Percentiles rank a stretch among this genome's conserved stretches.
Conservation (phyloP, 2,797 vertebrate species). For the Liasis olivaceus region DNA sequence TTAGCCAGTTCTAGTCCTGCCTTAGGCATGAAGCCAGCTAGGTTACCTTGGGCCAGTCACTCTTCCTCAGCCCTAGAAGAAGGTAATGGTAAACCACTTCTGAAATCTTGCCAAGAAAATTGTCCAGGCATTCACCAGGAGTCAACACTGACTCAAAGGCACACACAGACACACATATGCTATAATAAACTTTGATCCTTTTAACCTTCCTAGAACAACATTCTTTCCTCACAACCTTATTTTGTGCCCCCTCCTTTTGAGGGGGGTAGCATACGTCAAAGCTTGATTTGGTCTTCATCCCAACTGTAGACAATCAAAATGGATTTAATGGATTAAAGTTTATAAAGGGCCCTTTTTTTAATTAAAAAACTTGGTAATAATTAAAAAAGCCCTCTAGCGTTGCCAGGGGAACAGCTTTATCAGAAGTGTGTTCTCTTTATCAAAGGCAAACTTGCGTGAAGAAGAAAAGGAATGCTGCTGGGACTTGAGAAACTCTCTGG, state of each 20-base stretch:
- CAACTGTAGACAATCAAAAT: background rate
- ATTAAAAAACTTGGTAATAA: background rate
- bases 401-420: constrained; percentile 13
- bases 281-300: background rate
- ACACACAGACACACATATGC: background rate
- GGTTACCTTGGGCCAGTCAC: background rate
- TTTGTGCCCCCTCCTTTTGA: background rate
- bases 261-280: background rate
- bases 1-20: background rate
- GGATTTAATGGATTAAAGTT: constrained; percentile 24
- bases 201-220: background rate
- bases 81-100: background rate
- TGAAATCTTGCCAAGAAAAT: background rate
- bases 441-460: constrained; percentile 25
- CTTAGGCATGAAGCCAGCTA: background rate
- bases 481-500: background rate
- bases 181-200: background rate
- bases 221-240: background rate
- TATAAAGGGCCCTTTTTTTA: background rate
- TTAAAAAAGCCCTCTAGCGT: background rate
- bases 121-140: background rate
- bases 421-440: background rate
- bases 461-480: background rate
- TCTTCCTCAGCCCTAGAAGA: background rate
- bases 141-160: background rate